Conservation (phyloP, 2,888 invertebrate species). For the Glyphotaelius pellucidus region DNA sequence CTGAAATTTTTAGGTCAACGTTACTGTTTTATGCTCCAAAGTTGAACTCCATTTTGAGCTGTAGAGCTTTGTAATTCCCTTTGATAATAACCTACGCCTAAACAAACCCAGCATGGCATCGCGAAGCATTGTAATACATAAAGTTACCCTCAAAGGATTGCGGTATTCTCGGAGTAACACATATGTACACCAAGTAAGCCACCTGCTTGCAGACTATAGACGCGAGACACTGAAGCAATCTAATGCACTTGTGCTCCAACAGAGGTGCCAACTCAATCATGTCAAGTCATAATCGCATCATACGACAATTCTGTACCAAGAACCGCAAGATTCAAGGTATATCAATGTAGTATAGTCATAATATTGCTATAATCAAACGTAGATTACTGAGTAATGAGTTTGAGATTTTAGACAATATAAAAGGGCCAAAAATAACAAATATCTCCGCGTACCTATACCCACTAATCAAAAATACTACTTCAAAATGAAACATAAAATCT, state of each 20-base stretch:
- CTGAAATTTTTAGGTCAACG: no score
- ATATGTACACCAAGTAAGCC: background rate
- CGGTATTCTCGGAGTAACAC: background rate
- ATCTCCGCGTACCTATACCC: background rate
- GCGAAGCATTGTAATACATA: background rate
- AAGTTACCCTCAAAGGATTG: background rate
- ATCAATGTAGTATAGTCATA: background rate
- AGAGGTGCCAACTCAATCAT: background rate
- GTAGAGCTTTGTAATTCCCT: no score
- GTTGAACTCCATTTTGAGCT: no score
- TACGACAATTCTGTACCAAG: background rate
- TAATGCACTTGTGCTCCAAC: background rate
- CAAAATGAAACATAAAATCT: background rate
- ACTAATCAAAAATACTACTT: background rate
- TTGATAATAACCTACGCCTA: background rate
- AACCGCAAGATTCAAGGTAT: background rate
- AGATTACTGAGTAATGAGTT: background rate
- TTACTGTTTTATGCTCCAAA: no score
- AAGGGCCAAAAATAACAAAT: background rate
- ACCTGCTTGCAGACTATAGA: background rate
- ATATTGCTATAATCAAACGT: background rate
- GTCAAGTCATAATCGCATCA: background rate
- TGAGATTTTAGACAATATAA: background rate
- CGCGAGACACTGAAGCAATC: background rate
- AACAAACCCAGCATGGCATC: background rate